These are phyloP conservation scores for Sinodicranocentrus sp. DNA, from an alignment of 2,888 invertebrate genomes.

Conservation along the genomic window DNA sequence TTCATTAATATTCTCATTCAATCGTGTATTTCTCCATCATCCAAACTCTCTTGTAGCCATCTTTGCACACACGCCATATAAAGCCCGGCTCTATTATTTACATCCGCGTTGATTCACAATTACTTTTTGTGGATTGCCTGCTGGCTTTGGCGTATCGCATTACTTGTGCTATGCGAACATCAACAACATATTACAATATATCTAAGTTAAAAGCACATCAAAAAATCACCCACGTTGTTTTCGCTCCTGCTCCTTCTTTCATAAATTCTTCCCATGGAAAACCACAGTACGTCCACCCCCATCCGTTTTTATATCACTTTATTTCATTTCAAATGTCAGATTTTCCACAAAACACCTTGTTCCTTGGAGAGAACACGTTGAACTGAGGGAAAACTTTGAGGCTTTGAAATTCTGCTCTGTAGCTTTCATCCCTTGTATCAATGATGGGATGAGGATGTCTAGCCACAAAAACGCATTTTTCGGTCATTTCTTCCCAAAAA, in stretches of 20 bases:
- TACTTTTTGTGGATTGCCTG: constrained; percentile 28
- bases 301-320: constrained; percentile 56
- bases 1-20: constrained; percentile 53
- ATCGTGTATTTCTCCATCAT: neutral
- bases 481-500: constrained; percentile 28
- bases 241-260: neutral
- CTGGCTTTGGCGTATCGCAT: constrained; percentile 9
- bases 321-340: constrained; percentile 47
- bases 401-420: too few species aligned
- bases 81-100: constrained; percentile 46
- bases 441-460: too few species aligned
- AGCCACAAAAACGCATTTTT: constrained; percentile 30
- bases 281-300: constrained; percentile 56
- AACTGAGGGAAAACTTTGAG: neutral
- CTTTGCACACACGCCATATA: constrained; percentile 32
- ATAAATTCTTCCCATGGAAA: constrained; percentile 43
- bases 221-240: constrained; percentile 57
- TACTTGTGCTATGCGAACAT: neutral
- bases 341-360: constrained; percentile 13
- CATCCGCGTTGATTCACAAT: constrained; percentile 46
- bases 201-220: constrained; percentile 6
- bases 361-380: neutral
- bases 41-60: neutral
- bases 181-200: constrained; percentile 3
- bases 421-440: too few species aligned